Conservation (phyloP, 37 sponge, comb jelly and placozoan genomes). For the Trichoplax adhaerens region DNA sequence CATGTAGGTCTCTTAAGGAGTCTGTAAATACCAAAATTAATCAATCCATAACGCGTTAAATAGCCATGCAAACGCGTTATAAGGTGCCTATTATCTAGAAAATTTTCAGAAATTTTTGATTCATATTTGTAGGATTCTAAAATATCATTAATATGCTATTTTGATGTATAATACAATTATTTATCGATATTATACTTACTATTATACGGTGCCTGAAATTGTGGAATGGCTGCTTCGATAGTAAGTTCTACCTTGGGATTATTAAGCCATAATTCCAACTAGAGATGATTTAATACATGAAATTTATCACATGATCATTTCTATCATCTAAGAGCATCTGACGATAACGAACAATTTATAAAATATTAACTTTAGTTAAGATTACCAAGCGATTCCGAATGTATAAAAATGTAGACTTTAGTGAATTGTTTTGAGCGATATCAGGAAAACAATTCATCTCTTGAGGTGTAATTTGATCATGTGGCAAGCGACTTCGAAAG, state of each 20-base stretch:
- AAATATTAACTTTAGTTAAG: not conserved
- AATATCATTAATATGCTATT: not conserved
- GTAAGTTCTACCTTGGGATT: slow-evolving; percentile 71
- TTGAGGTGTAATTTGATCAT: slow-evolving; percentile 67
- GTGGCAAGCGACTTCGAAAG: slow-evolving; percentile 69
- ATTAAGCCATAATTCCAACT: slow-evolving; percentile 62
- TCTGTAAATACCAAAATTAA: slow-evolving; percentile 82
- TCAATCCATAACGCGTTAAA: slow-evolving; percentile 76
- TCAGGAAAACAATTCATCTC: slow-evolving; percentile 72
- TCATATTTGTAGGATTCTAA: too few species aligned
- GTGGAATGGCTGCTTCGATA: slow-evolving; percentile 43
- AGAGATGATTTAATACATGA: too few species aligned
- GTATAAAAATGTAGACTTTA: slow-evolving; percentile 40
- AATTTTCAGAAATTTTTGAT: too few species aligned
- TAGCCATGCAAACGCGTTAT: slow-evolving; percentile 67
- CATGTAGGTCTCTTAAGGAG: slow-evolving; percentile 47
- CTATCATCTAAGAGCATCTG: not conserved
- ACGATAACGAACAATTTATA: not conserved
- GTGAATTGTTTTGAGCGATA: slow-evolving; percentile 31
- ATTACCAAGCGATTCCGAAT: slow-evolving; percentile 74
- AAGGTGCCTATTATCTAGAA: slow-evolving; percentile 44
- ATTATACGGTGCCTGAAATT: slow-evolving; percentile 47
- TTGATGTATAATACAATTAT: not conserved
- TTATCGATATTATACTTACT: slow-evolving; percentile 12
- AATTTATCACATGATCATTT: too few species aligned